A percentile compares a stretch with the other conserved stretches of the same genome.
Conservation (phyloP, 2,888 invertebrate genomes). For the Cordilura impudica region DNA sequence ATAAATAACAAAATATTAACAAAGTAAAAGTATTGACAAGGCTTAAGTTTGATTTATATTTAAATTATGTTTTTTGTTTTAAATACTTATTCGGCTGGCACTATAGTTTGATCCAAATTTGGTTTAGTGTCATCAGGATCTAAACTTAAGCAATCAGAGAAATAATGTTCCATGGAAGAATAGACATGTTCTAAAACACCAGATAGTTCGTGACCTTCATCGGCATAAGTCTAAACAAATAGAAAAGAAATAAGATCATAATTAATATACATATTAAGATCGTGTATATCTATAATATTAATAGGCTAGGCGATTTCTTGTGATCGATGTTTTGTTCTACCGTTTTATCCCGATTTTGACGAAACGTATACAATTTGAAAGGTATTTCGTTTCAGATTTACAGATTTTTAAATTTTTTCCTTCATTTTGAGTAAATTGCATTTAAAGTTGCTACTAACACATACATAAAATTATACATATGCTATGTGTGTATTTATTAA, state of each 20-base stretch:
- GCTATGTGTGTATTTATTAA: no score
- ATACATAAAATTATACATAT: no score
- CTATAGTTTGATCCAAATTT: conserved; percentile 77
- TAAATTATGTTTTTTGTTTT: not conserved
- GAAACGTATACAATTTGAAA: no score
- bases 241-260: not conserved
- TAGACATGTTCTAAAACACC: conserved; percentile 95
- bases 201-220: conserved; percentile 90
- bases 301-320: no score
- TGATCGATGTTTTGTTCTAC: no score
- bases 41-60: conserved; percentile 55
- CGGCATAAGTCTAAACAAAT: conserved; percentile 88
- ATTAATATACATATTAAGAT: no score
- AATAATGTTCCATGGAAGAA: conserved; percentile 94
- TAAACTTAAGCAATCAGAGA: conserved; percentile 92
- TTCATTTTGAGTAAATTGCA: no score
- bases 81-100: conserved; percentile 72
- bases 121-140: conserved; percentile 87
- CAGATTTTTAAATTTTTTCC: no score
- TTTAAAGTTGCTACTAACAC: no score
- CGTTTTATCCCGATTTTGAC: no score
- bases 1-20: conserved; percentile 1
- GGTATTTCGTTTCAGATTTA: no score
- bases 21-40: conserved; percentile 30
- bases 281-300: no score